Percentiles rank a stretch among this genome's conserved stretches.
These are phyloP conservation scores for Rhineura floridana DNA, from an alignment of 2,113 vertebrate species.

Conservation along the genomic window DNA sequence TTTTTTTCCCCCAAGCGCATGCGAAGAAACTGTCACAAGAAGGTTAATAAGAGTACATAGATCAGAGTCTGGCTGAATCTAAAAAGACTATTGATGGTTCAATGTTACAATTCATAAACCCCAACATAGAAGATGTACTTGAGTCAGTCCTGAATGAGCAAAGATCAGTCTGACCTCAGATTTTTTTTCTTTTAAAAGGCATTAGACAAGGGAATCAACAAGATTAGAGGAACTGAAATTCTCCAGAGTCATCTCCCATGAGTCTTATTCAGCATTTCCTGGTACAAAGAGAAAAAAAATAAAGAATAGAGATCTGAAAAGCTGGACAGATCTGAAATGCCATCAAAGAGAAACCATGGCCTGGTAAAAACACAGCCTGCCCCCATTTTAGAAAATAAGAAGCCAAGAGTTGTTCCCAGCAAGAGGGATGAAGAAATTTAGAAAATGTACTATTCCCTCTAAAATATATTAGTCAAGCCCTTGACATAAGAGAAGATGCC, in stretches of 20 bases:
- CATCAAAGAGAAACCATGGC: background rate
- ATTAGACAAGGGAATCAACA: conserved; percentile 17
- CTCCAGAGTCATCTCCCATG: conserved; percentile 23
- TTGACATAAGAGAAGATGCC: background rate
- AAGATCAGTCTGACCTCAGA: background rate
- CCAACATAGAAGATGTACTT: background rate
- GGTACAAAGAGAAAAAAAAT: background rate
- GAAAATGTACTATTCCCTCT: background rate
- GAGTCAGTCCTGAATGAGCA: background rate
- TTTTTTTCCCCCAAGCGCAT: background rate
- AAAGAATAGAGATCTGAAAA: background rate
- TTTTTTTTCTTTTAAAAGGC: background rate
- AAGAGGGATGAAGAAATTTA: background rate
- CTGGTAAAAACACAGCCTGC: background rate
- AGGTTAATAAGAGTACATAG: background rate
- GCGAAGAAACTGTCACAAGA: background rate
- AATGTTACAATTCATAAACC: background rate
- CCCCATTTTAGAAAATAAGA: background rate
- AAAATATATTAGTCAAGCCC: background rate
- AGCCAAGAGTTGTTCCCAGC: background rate
- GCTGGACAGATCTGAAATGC: background rate
- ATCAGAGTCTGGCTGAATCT: background rate
- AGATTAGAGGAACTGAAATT: conserved; percentile 24
- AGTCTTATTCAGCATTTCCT: conserved; percentile 33
- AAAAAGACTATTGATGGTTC: background rate